Evolutionary conservation across 2,113 vertebrate genomes (phyloP), one percentile per base, ranked within the genome.

Genomic region (Romanogobio albipinnatus): DNA sequence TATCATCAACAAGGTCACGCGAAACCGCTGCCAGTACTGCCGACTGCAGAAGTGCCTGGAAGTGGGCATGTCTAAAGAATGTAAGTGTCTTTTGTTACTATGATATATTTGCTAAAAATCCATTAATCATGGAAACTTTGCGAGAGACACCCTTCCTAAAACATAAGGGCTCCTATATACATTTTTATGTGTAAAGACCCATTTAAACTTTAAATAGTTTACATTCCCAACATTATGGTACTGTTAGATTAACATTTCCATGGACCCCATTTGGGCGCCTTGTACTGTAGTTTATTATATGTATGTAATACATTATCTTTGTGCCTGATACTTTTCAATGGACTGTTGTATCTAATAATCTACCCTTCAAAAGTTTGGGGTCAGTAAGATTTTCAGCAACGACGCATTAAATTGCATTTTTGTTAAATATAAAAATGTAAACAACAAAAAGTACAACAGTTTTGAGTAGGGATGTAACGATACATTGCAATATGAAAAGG

Each of bases 1-100:
- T 85, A 94, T 97, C 92, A 97, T 99, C 91, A 98, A 99, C 95
- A 99, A 99, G 93, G 96, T 98, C 92, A 98, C 97, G 1, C 95
- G 97, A 86, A 99, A 99, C 94, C 96, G 97, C 5, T 99, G 97
- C 91, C 97, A 99, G 94, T 98, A 95, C 92, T 99, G 97, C 90
- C 96, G 97, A 3, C 95, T 99, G 89, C 97, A 98, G 95, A 99
- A 97, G 92, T 99, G 97, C 93, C 96, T 99, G 4, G 96, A 98
- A 85, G 97, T 99, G 1, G 97, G 97, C 86, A 99, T 99, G 97
- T 99, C 97, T 92, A 98, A 98, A 91, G 97, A 98, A 91, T 95
- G 97, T 98, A 92, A 97, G 97, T 97, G 76, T 61, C 36, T 74
- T 39, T 56, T 68, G 22, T 2, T 14, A 9, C 26, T 53, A 13